Evolutionary conservation across 2,888 invertebrate genomes (phyloP), one percentile per base, ranked within the genome.

Genomic region (Troilus luridus): DNA sequence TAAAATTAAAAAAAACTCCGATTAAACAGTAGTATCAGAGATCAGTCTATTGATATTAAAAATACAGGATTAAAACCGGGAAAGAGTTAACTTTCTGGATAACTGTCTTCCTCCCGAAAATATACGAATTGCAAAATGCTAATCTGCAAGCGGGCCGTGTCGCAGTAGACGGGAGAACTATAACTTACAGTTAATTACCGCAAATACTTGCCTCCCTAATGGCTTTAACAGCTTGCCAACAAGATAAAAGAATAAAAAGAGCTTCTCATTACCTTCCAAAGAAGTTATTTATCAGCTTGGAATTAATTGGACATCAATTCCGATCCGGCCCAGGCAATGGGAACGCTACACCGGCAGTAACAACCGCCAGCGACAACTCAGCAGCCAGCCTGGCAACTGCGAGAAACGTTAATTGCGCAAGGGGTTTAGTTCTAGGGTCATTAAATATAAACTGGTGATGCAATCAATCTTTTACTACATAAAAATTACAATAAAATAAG

Each of bases 281-380:
- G 41, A 27, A 77, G 17, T 77, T 77, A 77, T 77, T 77, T 77
- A 77, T 77, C 27, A 77, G 27, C 72, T 17, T 41, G 17, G 72
- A 77, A 77, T 77, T 77, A 77, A 77, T 77, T 77, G 72, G 72
- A 77, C 41, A 77, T 77, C 41, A 24, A 41, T 77, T 77, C 72
- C 27, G 72, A 77, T 77, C 27, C 41, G 8, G 72, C 17, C 41
- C 8, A 19, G 17, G 27, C 27, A 27, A 10, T 77, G 27, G 72
- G 17, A 77, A 77, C 72, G 72, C 27, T 77, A 77, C 72, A 17
- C 8, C 72, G 27, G 41, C 9, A 27, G 8, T 41, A 41, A 19
- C 72, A 41, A 77, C 72, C 41, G 27, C 27, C 27, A 27, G 41
- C 72, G 3, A 77, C 72, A 77, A 77, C 72, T 17, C 72, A 12